Evolutionary conservation across 1,140 invertebrate species (phyloP).

Genomic region (Bombyx mandarina): DNA sequence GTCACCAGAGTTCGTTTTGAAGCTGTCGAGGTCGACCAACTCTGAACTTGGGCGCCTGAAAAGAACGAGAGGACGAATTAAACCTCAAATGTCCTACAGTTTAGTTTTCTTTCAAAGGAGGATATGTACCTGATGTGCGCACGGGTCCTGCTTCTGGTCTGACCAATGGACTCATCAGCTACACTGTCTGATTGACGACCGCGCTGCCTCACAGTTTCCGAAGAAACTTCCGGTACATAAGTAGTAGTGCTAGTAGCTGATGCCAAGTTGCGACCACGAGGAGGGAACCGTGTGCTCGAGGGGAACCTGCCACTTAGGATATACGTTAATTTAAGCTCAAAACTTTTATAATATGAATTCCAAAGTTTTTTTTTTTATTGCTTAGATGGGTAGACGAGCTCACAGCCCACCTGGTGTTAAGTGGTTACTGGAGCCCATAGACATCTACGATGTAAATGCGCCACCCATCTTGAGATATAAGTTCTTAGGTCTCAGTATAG

Average conservation of each 20-base stretch:
- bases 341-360: too few relatives aligned
- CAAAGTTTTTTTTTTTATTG: too few relatives aligned
- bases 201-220: slow-evolving; percentile 58
- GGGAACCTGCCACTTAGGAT: slow-evolving; percentile 73
- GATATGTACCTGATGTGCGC: slow-evolving; percentile 60
- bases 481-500: too few relatives aligned
- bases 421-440: too few relatives aligned
- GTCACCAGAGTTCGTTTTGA: slow-evolving; percentile 78
- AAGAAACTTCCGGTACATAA: slow-evolving; percentile 42
- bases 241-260: slow-evolving; percentile 43
- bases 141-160: slow-evolving; percentile 61
- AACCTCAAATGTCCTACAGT: not conserved
- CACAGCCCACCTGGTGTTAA: too few relatives aligned
- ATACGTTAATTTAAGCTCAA: slow-evolving; percentile 8
- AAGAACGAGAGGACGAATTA: slow-evolving; percentile 6
- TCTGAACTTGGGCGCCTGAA: slow-evolving; percentile 79
- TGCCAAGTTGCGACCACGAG: slow-evolving; percentile 75
- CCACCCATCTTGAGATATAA: too few relatives aligned
- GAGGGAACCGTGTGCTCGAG: slow-evolving; percentile 83
- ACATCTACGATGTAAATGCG: too few relatives aligned
- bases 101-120: not conserved
- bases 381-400: too few relatives aligned
- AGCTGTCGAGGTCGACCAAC: slow-evolving; percentile 83
- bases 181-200: slow-evolving; percentile 64
- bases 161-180: slow-evolving; percentile 61